These are phyloP conservation scores for Champsocephalus esox DNA, from an alignment of 2,797 vertebrate genomes.

Conservation along the genomic window DNA sequence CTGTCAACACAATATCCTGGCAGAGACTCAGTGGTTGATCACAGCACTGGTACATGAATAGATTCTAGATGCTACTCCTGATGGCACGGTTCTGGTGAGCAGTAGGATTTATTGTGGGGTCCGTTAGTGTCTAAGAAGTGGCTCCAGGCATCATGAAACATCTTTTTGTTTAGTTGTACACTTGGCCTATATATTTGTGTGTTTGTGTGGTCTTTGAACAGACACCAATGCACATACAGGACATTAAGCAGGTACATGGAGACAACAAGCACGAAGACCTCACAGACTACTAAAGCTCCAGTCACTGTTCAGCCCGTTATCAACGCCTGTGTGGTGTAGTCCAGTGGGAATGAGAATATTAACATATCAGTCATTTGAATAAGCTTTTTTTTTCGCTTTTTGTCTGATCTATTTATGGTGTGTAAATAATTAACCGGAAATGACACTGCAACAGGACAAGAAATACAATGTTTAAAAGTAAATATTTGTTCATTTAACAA, in stretches of 20 bases:
- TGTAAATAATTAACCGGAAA: conserved; percentile 6
- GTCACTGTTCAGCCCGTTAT: conserved; percentile 9
- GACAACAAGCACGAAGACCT: conserved; percentile 1
- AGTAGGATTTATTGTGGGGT: conserved; percentile 26
- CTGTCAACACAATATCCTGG: conserved; percentile 60
- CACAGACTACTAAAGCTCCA: conserved; percentile 11
- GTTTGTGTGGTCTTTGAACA: conserved; percentile 17
- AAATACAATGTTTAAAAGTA: not conserved
- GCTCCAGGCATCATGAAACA: conserved; percentile 10
- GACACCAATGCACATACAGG: conserved; percentile 7
- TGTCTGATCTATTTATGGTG: not conserved
- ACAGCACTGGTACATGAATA: conserved; percentile 38
- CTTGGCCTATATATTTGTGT: not conserved
- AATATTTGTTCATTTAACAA: not conserved
- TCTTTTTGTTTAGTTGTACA: conserved; percentile 3
- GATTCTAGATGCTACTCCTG: conserved; percentile 21
- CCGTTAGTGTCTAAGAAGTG: not conserved
- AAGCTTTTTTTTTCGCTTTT: not conserved
- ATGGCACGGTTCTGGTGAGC: conserved; percentile 45
- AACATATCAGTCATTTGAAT: conserved; percentile 17
- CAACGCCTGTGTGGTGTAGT: conserved; percentile 18
- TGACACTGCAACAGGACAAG: not conserved
- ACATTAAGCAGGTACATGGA: not conserved
- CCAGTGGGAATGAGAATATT: conserved; percentile 21
- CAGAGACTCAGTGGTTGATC: conserved; percentile 55